Percentiles rank a stretch among this genome's conserved stretches.
These are phyloP conservation scores for Nanger granti DNA, from an alignment of 2,113 vertebrate genomes.

Conservation along the genomic window DNA sequence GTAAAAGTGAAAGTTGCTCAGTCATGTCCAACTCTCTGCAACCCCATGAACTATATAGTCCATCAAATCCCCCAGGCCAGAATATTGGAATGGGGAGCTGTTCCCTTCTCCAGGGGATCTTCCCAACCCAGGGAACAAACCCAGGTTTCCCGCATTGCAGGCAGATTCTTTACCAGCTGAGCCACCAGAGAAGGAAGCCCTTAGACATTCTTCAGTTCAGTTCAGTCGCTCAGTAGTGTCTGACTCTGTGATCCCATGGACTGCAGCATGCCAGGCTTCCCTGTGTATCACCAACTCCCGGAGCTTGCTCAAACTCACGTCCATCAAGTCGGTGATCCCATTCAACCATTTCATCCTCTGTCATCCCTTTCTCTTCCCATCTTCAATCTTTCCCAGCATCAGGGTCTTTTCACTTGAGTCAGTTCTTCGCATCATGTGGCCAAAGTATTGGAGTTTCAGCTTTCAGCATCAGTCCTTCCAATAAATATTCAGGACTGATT, in stretches of 20 bases:
- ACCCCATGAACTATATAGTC: neutral
- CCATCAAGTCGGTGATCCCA: neutral
- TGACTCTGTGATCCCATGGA: neutral
- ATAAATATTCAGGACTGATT: neutral
- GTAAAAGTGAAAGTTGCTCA: neutral
- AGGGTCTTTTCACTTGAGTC: neutral
- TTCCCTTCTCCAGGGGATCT: neutral
- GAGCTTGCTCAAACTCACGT: neutral
- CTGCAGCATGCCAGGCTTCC: neutral
- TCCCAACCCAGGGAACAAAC: neutral
- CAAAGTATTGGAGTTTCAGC: neutral
- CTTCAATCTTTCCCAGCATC: neutral
- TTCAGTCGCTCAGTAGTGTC: neutral
- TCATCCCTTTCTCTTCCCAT: neutral
- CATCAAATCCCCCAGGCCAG: neutral
- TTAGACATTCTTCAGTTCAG: neutral
- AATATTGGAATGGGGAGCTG: neutral
- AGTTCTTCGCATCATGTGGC: rapidly evolving
- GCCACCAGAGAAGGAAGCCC: neutral
- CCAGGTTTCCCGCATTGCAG: neutral
- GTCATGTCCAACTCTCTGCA: neutral
- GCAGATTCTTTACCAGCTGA: neutral
- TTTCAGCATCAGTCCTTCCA: neutral
- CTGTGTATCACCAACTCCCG: neutral
- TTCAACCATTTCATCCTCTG: neutral